Evolutionary conservation across 2,797 vertebrate species (phyloP), one percentile per base, ranked within the genome.

Genomic region (Rhabdomys pumilio): DNA sequence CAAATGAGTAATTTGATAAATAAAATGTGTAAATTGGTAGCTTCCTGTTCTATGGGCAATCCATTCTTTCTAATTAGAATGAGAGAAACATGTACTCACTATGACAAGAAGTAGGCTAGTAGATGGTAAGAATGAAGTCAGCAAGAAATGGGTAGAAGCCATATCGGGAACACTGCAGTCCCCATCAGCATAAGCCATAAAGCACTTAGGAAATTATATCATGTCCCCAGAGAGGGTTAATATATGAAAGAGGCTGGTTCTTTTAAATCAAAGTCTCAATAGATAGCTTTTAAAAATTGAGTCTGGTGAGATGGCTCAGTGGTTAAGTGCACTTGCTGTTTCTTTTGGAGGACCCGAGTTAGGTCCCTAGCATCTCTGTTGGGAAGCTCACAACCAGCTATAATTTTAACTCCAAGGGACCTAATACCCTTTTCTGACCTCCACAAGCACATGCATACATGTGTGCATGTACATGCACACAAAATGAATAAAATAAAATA

Each of bases 81-180:
- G 17, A n/a, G 75, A 90, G 55, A 31, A 81, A 81, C 55, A 80
- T 19, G 61, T 6, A n/a, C 73, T 72, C n/a, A 24, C 41, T 59
- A 34, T 7, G 57, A 22, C 53, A 82, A 91, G 93, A 72, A 85
- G 84, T 22, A 11, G 1, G 31, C 2, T 44, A 12, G 15, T 61
- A 67, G 57, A 92, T 1, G 1, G 1, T 26, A 79, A 57, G 24
- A 79, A 19, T 65, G 65, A 79, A 26, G 50, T 84, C 61, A 92
- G 26, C 17, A 77, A 94, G 69, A 80, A 96, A 65, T 88, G 75
- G 29, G 41, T 24, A 82, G 72, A 96, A 55, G 9, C 34, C 44
- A 1, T 9, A 2, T 13, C 26, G 29, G 53, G 7, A 77, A 59
- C 44, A 84, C 2, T 24, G 11, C 0, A n/a, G 11, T 31, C 6